Conservation (phyloP, 2,888 invertebrate species). For the Mellilla xanthometata region DNA sequence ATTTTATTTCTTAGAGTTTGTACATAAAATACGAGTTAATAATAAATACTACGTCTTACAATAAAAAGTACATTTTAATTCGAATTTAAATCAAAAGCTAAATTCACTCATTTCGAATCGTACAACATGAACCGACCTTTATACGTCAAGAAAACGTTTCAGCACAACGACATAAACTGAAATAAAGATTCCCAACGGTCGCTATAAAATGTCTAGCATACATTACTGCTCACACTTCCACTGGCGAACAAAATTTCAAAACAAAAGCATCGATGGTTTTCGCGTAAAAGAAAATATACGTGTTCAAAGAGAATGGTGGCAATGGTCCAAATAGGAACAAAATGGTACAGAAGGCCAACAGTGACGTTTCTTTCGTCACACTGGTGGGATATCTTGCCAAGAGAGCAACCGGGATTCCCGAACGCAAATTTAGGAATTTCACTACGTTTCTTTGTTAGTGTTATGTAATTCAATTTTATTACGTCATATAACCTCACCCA, state of each 20-base stretch:
- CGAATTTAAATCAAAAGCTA: no score
- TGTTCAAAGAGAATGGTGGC: conserved; percentile 41
- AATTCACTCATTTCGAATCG: no score
- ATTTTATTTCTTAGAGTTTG: no score
- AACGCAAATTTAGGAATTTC: no score
- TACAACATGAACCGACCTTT: conserved; percentile 23
- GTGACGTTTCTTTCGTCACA: conserved; percentile 21
- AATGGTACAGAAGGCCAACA: conserved; percentile 43
- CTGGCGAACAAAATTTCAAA: background rate
- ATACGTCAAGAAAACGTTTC: conserved; percentile 36
- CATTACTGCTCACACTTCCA: conserved; percentile 11
- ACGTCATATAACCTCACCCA: no score
- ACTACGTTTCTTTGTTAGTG: no score
- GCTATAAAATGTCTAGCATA: conserved; percentile 15
- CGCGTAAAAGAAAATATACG: conserved; percentile 9
- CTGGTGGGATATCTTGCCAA: conserved; percentile 16
- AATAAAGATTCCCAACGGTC: conserved; percentile 31
- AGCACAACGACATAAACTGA: conserved; percentile 35
- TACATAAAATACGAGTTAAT: no score
- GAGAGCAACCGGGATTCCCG: conserved; percentile 7
- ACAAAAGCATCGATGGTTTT: conserved; percentile 25
- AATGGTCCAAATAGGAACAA: conserved; percentile 62
- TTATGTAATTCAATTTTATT: no score
- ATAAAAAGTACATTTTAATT: no score
- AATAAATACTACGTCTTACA: no score